Percentiles rank a stretch among this genome's conserved stretches.
phyloP scores from a whole-genome alignment of 1,140 invertebrate species.

The Lycorma delicatula region DNA sequence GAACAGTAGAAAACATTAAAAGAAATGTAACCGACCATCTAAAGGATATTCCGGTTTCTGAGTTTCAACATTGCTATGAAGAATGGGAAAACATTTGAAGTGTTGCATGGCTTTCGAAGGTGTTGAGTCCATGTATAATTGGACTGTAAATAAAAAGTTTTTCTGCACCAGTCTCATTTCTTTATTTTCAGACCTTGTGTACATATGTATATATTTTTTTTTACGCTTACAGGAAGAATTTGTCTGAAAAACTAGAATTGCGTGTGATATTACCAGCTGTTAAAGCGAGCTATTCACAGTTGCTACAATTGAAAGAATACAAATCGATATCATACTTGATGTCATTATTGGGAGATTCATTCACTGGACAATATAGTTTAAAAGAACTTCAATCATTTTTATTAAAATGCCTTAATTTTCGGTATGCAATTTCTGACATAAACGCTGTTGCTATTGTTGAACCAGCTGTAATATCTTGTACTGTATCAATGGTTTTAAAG shows the following conservation, averaged over 20 bases:
- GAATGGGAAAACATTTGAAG: too few species aligned
- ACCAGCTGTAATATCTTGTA: slow-evolving; percentile 57
- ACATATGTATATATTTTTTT: slow-evolving; percentile 9
- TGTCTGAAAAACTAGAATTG: slow-evolving; percentile 56
- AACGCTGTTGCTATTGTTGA: slow-evolving; percentile 49
- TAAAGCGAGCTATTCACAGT: slow-evolving; percentile 51
- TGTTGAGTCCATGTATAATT: too few species aligned
- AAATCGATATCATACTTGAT: slow-evolving; percentile 59
- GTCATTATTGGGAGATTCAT: slow-evolving; percentile 60
- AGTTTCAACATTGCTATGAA: too few species aligned
- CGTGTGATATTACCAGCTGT: slow-evolving; percentile 69
- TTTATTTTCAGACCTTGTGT: slow-evolving; percentile 1
- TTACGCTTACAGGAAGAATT: slow-evolving; percentile 44
- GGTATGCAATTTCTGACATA: slow-evolving; percentile 36
- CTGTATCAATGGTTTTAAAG: slow-evolving; percentile 72
- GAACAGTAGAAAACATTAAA: too few species aligned
- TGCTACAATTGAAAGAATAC: slow-evolving; percentile 49
- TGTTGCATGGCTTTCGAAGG: too few species aligned
- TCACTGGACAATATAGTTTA: slow-evolving; percentile 52
- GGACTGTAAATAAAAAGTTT: too few species aligned
- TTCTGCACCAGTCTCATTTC: too few species aligned
- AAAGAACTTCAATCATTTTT: slow-evolving; percentile 63
- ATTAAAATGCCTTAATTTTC: slow-evolving; percentile 62
- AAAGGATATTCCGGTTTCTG: too few species aligned
- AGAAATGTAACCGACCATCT: too few species aligned